phyloP scores from a whole-genome alignment of 2,113 vertebrate genomes.

The Macrotis lagotis region DNA sequence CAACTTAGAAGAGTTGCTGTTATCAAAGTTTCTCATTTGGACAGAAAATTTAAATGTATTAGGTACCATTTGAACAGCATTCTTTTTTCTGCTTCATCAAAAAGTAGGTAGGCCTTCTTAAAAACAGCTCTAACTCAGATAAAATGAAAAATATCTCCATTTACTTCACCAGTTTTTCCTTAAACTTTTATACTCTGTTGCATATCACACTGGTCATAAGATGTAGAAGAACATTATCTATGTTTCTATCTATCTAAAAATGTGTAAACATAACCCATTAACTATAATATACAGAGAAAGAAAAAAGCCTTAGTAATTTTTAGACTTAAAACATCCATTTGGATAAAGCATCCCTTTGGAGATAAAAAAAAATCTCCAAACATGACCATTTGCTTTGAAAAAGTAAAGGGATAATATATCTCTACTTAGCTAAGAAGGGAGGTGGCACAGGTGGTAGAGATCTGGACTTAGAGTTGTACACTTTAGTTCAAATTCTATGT shows the following conservation, averaged over 20 bases:
- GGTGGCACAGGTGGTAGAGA: background rate
- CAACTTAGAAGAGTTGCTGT: background rate
- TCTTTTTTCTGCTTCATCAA: constrained; percentile 8
- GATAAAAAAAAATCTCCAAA: background rate
- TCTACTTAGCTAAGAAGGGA: background rate
- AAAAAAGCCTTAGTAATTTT: background rate
- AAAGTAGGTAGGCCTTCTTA: background rate
- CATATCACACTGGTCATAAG: background rate
- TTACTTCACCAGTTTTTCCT: background rate
- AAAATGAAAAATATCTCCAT: background rate
- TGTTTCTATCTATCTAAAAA: too few relatives aligned
- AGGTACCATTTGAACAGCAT: constrained; percentile 8
- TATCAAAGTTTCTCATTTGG: constrained; percentile 23
- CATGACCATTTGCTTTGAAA: background rate
- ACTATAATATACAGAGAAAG: background rate
- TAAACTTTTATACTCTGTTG: background rate
- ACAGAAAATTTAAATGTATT: constrained; percentile 19
- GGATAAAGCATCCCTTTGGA: background rate
- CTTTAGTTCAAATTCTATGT: background rate
- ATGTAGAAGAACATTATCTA: background rate
- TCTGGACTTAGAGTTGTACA: background rate
- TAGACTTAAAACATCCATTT: background rate
- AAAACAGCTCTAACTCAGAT: constrained; percentile 2
- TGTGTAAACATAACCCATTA: background rate
- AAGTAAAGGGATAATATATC: background rate